Base-by-base conservation (phyloP, 2,797 vertebrate species). In the Spinus olivaceus region DNA sequence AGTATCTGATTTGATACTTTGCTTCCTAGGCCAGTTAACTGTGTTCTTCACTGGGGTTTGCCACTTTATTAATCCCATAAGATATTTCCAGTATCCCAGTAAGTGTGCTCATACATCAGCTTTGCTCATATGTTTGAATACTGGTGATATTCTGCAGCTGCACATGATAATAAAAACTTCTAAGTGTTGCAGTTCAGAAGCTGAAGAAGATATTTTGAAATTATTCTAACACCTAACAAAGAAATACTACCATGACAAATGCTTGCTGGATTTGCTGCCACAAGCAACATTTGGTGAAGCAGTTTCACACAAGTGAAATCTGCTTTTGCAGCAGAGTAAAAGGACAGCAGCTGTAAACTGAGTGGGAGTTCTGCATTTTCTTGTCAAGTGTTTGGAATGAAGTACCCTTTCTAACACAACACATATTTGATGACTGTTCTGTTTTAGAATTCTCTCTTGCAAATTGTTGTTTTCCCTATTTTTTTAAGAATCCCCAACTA, bases 301-400 rank as follows among this genome's bases (percentile, higher is more conserved):
- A 63, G 60, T 87, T 92, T 92, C 70, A 87, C 72, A 80, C 61
- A 47, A 92, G 61, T 78, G 78, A 95, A 96, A 96, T 90, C 32
- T 94, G 92, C 93, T 91, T 92, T 88, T 94, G 61, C 93, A 95
- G 95, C 95, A 96, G 73, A 70, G 83, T 84, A 30, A 86, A 91
- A 94, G 89, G 85, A 92, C 93, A 94, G 78, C 95, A 96, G 90
- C 94, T 95, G 96, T 92, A 92, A 91, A 82, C 59, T 60, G 81
- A 65, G 96, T 95, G 81, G 94, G 94, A 96, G 94, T 94, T 93
- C 27, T 56, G 84, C 67, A 49, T 85, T 96, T 96, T 94, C 94
- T 89, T 94, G 72, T 93, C 57, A 81, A 96, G 54, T 74, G 66
- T 89, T 94, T 81, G 76, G 67, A 70, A 91, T 80, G 49, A 88